Base-by-base conservation (phyloP, 64 coral and sea anemone species). In the Montipora sp. region DNA sequence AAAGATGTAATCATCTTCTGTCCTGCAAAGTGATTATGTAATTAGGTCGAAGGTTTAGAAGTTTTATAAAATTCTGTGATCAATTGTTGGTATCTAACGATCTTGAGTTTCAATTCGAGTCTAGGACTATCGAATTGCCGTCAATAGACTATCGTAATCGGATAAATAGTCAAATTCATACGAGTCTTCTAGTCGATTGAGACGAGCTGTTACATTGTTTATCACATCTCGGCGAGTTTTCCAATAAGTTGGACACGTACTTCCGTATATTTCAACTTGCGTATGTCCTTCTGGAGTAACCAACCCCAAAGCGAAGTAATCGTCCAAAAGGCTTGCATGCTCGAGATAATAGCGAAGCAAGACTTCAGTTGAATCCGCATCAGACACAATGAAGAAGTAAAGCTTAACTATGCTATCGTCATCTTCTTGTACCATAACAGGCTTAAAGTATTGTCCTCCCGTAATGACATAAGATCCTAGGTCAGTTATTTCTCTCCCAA, bases 381-480 rank as follows among this genome's bases (percentile, higher is more conserved):
- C 91, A 51, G 75, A 81, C 43, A 96, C 24, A 16, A 84, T 51
- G 57, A 96, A 96, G 81, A 96, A 96, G 78, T 75, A 96, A 43
- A 96, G 74, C 80, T 93, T 96, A 6, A 96, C 83, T 47, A 96
- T 83, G 72, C 21, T 93, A 16, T 96, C 95, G 65, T 96, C 95
- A 65, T 96, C 95, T 69, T 96, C 95, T 21, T 73, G 68, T 11
- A 96, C 46, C 95, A 96, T 93, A 8, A 93, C 91, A 1, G 95
- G 95, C 47, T 89, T 92, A 76, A 96, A 96, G 27, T 96, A 96
- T 73, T 96, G 95, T 1, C 91, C 88, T 8, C 92, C 95, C 1
- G 91, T 90, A 8, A 96, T 16, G 15, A 93, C 57, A 77, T 65
- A 91, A n/a, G 84, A 77, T 36, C 82, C 88, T 19, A 96, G 74